phyloP scores from a whole-genome alignment of 1,140 invertebrate species.

The Drosophila tsacasi region DNA sequence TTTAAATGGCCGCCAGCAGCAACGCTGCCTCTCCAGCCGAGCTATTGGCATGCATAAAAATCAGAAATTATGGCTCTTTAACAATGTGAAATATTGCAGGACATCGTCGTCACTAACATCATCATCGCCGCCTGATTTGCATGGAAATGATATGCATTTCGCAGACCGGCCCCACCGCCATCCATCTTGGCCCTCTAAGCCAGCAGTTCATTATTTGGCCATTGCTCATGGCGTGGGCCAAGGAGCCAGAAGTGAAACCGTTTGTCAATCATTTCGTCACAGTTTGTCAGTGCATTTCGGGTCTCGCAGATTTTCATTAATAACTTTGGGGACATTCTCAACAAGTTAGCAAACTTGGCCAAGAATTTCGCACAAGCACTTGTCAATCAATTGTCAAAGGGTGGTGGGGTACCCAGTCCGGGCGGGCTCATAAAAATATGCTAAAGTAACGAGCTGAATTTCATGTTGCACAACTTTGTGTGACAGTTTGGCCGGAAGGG shows the following conservation, averaged over 20 bases:
- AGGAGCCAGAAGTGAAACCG: neutral
- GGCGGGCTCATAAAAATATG: slow-evolving; percentile 20
- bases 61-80: slow-evolving; percentile 63
- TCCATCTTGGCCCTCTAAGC: slow-evolving; percentile 32
- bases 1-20: slow-evolving; percentile 58
- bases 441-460: slow-evolving; percentile 32
- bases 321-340: slow-evolving; percentile 44
- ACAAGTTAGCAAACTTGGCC: slow-evolving; percentile 40
- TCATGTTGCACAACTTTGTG: slow-evolving; percentile 30
- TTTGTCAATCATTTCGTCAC: slow-evolving; percentile 35
- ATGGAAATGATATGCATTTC: slow-evolving; percentile 57
- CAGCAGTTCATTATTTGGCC: slow-evolving; percentile 46
- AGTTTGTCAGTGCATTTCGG: slow-evolving; percentile 47
- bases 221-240: slow-evolving; percentile 26
- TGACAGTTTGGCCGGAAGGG: slow-evolving; percentile 39
- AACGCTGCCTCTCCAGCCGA: slow-evolving; percentile 4
- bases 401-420: neutral
- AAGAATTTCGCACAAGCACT: slow-evolving; percentile 26
- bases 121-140: slow-evolving; percentile 49
- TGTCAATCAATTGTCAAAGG: slow-evolving; percentile 63
- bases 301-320: slow-evolving; percentile 62
- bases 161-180: slow-evolving; percentile 21
- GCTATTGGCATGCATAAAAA: slow-evolving; percentile 60
- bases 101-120: slow-evolving; percentile 24
- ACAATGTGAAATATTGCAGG: slow-evolving; percentile 54